phyloP scores from a whole-genome alignment of 2,113 vertebrate genomes.

The Talpa occidentalis region DNA sequence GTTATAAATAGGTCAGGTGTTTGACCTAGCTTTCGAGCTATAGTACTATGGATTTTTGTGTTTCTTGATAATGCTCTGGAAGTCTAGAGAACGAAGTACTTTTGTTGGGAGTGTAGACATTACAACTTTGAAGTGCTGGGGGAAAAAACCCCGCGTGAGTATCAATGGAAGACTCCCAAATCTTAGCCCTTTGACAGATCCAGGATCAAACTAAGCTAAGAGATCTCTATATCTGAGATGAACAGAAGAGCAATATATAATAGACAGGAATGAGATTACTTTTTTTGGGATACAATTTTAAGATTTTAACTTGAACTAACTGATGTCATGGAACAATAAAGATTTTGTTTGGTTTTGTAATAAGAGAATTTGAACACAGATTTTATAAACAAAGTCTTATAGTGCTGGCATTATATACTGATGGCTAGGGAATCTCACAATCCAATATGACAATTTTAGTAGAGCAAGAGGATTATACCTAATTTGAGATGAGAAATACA shows the following conservation, averaged over 20 bases:
- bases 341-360: not conserved
- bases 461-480: not conserved
- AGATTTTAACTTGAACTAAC: conserved; percentile 48
- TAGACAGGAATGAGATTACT: not conserved
- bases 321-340: conserved; percentile 40
- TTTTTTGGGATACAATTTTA: not conserved
- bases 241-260: not conserved
- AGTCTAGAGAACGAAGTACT: conserved; percentile 44
- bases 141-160: not conserved
- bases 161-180: not conserved
- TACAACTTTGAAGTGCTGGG: not conserved
- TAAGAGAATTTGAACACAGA: not conserved
- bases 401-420: not conserved
- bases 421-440: not conserved
- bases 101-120: not conserved
- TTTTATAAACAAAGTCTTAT: conserved; percentile 8
- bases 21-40: conserved; percentile 30
- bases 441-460: conserved; percentile 9
- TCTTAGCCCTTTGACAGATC: not conserved
- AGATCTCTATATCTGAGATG: conserved; percentile 12
- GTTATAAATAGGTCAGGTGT: not conserved
- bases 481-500: conserved; percentile 36
- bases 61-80: not conserved
- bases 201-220: conserved; percentile 12
- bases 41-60: not conserved